Evolutionary conservation across 2,888 invertebrate genomes (phyloP).

Genomic region (Cataglyphis rosenhaueri): DNA sequence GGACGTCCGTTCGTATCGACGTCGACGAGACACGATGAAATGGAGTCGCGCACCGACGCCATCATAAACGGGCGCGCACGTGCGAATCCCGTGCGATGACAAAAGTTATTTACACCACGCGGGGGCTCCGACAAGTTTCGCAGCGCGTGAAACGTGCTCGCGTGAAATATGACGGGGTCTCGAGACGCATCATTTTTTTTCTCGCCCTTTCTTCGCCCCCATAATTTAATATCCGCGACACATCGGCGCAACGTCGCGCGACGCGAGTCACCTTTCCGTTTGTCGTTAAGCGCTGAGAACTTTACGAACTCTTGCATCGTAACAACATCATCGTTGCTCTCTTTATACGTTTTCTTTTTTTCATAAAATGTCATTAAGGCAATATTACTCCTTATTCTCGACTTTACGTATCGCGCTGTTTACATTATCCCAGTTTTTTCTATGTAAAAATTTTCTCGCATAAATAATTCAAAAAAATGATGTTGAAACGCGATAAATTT

Average conservation of each 20-base stretch:
- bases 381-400: conserved; percentile 8
- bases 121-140: conserved; percentile 58
- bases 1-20: conserved; percentile 30
- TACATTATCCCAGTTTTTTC: neutral
- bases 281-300: conserved; percentile 58
- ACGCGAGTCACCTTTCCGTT: conserved; percentile 52
- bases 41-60: conserved; percentile 27
- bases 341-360: neutral
- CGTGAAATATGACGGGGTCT: conserved; percentile 72
- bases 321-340: neutral
- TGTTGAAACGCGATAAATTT: neutral
- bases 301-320: conserved; percentile 57
- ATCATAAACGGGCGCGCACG: conserved; percentile 46
- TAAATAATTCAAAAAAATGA: neutral
- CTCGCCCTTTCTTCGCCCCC: conserved; percentile 42
- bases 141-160: conserved; percentile 73
- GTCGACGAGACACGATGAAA: conserved; percentile 38
- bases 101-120: conserved; percentile 71
- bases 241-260: conserved; percentile 9
- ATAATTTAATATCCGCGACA: conserved; percentile 68
- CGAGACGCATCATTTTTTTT: conserved; percentile 49
- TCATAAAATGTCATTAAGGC: conserved; percentile 48
- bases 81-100: conserved; percentile 42
- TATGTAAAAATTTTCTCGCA: neutral
- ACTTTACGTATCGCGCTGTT: neutral